These are phyloP conservation scores for Karalla daura DNA, from an alignment of 2,797 vertebrate species.

Conservation along the genomic window DNA sequence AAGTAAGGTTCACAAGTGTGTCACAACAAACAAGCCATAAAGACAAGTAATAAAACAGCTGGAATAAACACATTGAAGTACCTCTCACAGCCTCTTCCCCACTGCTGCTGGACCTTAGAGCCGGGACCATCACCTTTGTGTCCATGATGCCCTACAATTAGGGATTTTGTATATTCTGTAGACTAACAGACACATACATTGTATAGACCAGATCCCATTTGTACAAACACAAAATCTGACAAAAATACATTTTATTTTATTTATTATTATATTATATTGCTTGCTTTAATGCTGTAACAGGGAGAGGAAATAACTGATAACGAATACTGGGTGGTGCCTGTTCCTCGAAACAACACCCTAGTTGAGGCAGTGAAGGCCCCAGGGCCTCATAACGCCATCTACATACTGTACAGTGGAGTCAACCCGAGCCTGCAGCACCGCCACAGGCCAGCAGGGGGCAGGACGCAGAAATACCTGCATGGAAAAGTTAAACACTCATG, in stretches of 20 bases:
- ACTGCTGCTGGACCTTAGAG: too few relatives aligned
- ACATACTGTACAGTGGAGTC: not conserved
- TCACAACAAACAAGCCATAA: too few relatives aligned
- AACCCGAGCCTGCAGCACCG: constrained; percentile 19
- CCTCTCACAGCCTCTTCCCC: too few relatives aligned
- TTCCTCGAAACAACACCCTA: not conserved
- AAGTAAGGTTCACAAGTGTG: too few relatives aligned
- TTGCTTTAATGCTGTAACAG: not conserved
- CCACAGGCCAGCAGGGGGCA: not conserved
- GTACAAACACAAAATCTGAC: not conserved
- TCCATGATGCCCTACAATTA: too few relatives aligned
- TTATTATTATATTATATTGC: not conserved
- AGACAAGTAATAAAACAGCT: too few relatives aligned
- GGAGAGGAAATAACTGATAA: not conserved
- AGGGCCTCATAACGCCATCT: not conserved
- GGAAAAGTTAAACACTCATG: too few relatives aligned
- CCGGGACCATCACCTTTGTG: too few relatives aligned
- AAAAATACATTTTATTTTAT: not conserved
- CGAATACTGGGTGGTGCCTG: not conserved
- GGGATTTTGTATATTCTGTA: too few relatives aligned
- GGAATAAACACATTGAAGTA: too few relatives aligned
- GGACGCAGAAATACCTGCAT: constrained; percentile 4
- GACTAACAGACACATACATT: too few relatives aligned
- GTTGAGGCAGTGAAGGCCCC: not conserved
- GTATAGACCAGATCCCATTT: too few relatives aligned